These are phyloP conservation scores for Erythrolamprus reginae DNA, from an alignment of 2,113 vertebrate species.

Conservation along the genomic window DNA sequence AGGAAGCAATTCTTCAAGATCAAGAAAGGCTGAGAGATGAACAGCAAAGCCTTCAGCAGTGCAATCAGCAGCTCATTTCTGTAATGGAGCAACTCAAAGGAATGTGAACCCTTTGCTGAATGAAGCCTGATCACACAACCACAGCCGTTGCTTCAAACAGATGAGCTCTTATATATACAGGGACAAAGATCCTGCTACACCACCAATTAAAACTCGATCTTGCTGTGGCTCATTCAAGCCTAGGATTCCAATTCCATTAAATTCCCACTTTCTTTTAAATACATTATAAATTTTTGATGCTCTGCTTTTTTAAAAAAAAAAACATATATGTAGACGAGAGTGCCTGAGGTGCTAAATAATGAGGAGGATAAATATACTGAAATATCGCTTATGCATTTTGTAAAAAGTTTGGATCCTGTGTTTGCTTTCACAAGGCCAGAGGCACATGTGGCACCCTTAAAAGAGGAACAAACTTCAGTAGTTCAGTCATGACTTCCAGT, in stretches of 20 bases:
- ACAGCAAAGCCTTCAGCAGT: constrained; percentile 70
- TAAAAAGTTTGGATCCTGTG: background rate
- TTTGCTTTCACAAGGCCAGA: background rate
- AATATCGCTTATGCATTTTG: background rate
- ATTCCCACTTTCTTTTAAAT: background rate
- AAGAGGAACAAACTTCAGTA: background rate
- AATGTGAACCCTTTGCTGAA: constrained; percentile 63
- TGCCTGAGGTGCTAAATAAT: background rate
- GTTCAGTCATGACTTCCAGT: background rate
- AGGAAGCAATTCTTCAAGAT: constrained; percentile 69
- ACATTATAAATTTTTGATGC: background rate
- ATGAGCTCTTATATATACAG: background rate
- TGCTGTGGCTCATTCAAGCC: constrained; percentile 19
- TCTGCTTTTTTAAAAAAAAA: background rate
- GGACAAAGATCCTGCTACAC: constrained; percentile 18
- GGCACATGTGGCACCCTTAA: background rate
- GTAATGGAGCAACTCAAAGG: constrained; percentile 84
- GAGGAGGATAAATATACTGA: background rate
- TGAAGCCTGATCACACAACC: constrained; percentile 38
- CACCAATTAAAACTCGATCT: constrained; percentile 22
- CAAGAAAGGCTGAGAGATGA: constrained; percentile 73
- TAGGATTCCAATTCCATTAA: constrained; percentile 27
- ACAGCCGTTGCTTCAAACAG: background rate
- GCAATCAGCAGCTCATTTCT: constrained; percentile 73
- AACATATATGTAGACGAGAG: background rate